phyloP scores from a whole-genome alignment of 2,113 vertebrate species.

The Oplegnathus fasciatus region DNA sequence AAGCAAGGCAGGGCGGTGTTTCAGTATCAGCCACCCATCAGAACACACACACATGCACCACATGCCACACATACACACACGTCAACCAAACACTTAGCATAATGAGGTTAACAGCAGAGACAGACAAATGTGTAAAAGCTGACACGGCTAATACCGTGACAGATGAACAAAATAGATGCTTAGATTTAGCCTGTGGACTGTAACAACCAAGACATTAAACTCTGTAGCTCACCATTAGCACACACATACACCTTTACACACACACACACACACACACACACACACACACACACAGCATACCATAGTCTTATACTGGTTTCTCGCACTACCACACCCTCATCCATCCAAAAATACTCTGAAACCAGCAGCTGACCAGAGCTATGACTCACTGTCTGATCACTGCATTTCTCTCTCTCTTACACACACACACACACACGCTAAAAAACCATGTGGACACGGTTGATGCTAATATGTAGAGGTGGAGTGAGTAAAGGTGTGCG shows the following conservation, averaged over 20 bases:
- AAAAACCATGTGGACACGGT: conserved; percentile 17
- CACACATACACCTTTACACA: background rate
- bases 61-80: conserved; percentile 24
- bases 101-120: conserved; percentile 46
- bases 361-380: conserved; percentile 70
- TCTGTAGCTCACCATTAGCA: background rate
- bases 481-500: conserved; percentile 13
- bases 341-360: conserved; percentile 70
- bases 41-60: conserved; percentile 22
- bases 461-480: conserved; percentile 19
- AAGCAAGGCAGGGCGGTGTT: conserved; percentile 54
- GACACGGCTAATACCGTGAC: background rate
- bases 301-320: conserved; percentile 43
- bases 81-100: conserved; percentile 34
- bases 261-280: background rate
- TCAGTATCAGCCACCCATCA: conserved; percentile 56
- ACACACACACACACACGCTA: background rate
- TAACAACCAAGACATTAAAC: conserved; percentile 7
- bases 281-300: conserved; percentile 17
- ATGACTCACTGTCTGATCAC: conserved; percentile 68
- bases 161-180: conserved; percentile 19
- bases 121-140: conserved; percentile 27
- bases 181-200: conserved; percentile 4
- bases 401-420: conserved; percentile 16
- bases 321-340: conserved; percentile 62